Evolutionary conservation across 2,888 invertebrate genomes (phyloP).

Genomic region (Phasia obesa): DNA sequence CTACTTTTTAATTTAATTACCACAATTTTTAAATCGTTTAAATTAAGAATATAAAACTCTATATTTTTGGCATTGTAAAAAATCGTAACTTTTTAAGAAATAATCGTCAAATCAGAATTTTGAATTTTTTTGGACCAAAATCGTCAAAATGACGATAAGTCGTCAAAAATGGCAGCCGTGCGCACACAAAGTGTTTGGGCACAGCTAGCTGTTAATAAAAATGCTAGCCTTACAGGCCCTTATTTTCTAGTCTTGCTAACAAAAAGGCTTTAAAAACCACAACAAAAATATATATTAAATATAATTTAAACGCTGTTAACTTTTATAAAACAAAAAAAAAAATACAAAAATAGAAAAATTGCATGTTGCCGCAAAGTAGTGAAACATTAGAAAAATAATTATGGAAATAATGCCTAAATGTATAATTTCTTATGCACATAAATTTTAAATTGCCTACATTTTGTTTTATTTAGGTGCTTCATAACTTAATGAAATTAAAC

Average conservation of each 20-base stretch:
- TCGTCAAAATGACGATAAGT: no score
- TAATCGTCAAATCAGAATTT: no score
- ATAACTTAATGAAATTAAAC: constrained; percentile 55
- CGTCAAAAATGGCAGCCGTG: no score
- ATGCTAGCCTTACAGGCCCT: not conserved
- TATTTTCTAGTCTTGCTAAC: no score
- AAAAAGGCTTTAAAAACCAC: not conserved
- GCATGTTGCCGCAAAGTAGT: constrained; percentile 49
- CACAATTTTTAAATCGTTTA: no score
- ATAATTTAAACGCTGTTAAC: constrained; percentile 43
- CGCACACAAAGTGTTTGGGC: no score
- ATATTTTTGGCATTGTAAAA: no score
- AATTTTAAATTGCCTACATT: constrained; percentile 53
- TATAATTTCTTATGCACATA: not conserved
- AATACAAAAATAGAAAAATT: constrained; percentile 55
- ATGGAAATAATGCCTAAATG: constrained; percentile 19
- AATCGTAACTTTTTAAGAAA: no score
- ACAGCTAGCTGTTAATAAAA: constrained; percentile 53
- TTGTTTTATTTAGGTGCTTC: constrained; percentile 47
- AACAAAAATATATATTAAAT: not conserved
- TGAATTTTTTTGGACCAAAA: no score
- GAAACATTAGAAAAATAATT: constrained; percentile 1
- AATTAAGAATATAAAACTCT: no score
- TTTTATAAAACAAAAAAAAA: no score
- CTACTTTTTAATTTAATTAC: no score